These are phyloP conservation scores for Pelobates fuscus DNA, from an alignment of 2,113 vertebrate species.

Conservation along the genomic window DNA sequence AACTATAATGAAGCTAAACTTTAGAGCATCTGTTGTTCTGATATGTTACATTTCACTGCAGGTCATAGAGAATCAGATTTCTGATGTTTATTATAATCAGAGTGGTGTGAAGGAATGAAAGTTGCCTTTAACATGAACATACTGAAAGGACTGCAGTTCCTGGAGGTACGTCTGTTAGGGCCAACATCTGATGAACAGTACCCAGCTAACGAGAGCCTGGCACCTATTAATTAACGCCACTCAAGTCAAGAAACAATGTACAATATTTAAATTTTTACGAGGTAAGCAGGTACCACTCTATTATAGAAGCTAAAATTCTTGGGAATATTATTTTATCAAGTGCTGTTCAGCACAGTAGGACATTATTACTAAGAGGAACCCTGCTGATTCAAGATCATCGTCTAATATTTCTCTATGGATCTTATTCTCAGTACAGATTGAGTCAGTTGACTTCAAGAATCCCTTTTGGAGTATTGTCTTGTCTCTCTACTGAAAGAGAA, in stretches of 20 bases:
- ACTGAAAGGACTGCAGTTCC: constrained; percentile 4
- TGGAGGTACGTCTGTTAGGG: constrained; percentile 28
- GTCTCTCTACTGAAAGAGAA: not conserved
- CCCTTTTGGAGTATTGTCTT: not conserved
- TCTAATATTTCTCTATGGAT: constrained; percentile 16
- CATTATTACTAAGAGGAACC: constrained; percentile 25
- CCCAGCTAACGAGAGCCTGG: constrained; percentile 20
- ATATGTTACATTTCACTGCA: constrained; percentile 21
- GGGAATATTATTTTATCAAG: constrained; percentile 24
- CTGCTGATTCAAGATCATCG: not conserved
- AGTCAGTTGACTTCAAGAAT: not conserved
- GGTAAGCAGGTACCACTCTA: constrained; percentile 3
- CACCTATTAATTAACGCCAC: constrained; percentile 29
- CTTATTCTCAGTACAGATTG: constrained; percentile 15
- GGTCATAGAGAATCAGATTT: constrained; percentile 29
- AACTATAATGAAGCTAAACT: constrained; percentile 20
- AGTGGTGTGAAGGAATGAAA: constrained; percentile 21
- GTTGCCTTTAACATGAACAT: constrained; percentile 4
- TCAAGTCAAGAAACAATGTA: constrained; percentile 3
- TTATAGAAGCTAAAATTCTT: constrained; percentile 7
- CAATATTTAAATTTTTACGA: not conserved
- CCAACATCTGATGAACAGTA: constrained; percentile 17
- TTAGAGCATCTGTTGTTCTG: constrained; percentile 29
- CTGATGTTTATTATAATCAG: constrained; percentile 25
- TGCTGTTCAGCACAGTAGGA: constrained; percentile 20